phyloP scores from a whole-genome alignment of 2,797 vertebrate species.

The Schizothorax lantsangensis region DNA sequence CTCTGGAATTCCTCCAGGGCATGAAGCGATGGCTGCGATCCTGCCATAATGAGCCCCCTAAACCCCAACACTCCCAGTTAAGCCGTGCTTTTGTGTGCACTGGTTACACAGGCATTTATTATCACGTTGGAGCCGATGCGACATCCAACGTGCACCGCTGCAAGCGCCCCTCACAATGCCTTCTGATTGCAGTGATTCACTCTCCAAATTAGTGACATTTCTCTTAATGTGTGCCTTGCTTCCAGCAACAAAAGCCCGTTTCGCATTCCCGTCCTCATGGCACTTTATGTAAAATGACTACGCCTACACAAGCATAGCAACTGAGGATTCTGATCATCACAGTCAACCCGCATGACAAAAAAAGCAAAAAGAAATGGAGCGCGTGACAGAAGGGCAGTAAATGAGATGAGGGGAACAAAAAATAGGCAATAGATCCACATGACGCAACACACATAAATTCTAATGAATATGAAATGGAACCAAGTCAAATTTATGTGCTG shows the following conservation, averaged over 20 bases:
- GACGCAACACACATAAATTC: neutral
- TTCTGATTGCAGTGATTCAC: slow-evolving; percentile 74
- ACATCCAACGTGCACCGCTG: slow-evolving; percentile 57
- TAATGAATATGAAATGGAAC: slow-evolving; percentile 63
- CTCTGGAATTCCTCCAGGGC: slow-evolving; percentile 18
- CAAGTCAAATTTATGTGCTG: slow-evolving; percentile 60
- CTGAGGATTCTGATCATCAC: slow-evolving; percentile 70
- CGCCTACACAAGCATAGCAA: slow-evolving; percentile 70
- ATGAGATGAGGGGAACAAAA: slow-evolving; percentile 35
- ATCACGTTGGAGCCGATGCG: slow-evolving; percentile 57
- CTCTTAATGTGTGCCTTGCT: slow-evolving; percentile 68
- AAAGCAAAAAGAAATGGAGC: slow-evolving; percentile 28
- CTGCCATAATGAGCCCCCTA: slow-evolving; percentile 26
- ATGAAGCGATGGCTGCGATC: slow-evolving; percentile 22
- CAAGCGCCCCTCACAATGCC: slow-evolving; percentile 60
- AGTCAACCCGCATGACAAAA: slow-evolving; percentile 61
- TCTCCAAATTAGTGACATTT: slow-evolving; percentile 68
- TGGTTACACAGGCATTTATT: slow-evolving; percentile 68
- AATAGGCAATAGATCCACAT: slow-evolving; percentile 8
- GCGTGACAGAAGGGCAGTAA: slow-evolving; percentile 44
- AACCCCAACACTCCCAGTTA: slow-evolving; percentile 53
- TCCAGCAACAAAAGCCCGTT: slow-evolving; percentile 72
- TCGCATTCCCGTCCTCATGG: slow-evolving; percentile 69
- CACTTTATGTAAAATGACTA: slow-evolving; percentile 68
- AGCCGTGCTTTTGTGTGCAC: slow-evolving; percentile 51